Percentiles rank a stretch among this genome's conserved stretches.
phyloP scores from a whole-genome alignment of 2,888 invertebrate species.

The Drosophila silvestris region DNA sequence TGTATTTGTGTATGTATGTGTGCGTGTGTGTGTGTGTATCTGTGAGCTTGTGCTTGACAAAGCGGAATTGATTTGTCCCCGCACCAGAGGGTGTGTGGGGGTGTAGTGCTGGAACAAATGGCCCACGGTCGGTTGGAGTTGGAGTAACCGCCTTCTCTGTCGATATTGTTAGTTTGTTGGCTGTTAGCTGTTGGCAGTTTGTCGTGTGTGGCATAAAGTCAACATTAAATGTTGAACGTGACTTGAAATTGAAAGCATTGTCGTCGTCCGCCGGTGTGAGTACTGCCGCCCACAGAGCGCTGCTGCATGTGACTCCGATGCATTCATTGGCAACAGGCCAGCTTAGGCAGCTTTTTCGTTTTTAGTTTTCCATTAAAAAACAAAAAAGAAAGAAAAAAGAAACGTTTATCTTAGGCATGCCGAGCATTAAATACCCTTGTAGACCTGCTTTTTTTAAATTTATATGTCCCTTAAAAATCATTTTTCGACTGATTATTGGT shows the following conservation, averaged over 20 bases:
- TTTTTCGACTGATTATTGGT: not conserved
- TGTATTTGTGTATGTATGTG: not conserved
- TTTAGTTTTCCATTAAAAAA: not conserved
- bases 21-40: constrained; percentile 19
- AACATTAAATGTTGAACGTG: constrained; percentile 64
- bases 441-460: not conserved
- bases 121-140: constrained; percentile 61
- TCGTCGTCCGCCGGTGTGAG: constrained; percentile 25
- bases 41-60: constrained; percentile 57
- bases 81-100: constrained; percentile 3
- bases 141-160: constrained; percentile 13
- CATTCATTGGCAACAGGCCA: constrained; percentile 29
- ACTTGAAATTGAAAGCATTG: constrained; percentile 76
- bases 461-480: not conserved
- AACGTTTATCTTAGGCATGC: not conserved
- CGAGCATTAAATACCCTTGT: not conserved
- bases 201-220: constrained; percentile 60
- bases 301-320: constrained; percentile 25
- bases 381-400: not conserved
- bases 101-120: constrained; percentile 54
- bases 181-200: constrained; percentile 15
- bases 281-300: constrained; percentile 7
- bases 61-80: constrained; percentile 73
- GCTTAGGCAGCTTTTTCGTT: not conserved
- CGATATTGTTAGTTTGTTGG: constrained; percentile 18